Percentiles rank a stretch among this genome's conserved stretches.
phyloP scores from a whole-genome alignment of 2,797 vertebrate genomes.

The Brotula barbata region DNA sequence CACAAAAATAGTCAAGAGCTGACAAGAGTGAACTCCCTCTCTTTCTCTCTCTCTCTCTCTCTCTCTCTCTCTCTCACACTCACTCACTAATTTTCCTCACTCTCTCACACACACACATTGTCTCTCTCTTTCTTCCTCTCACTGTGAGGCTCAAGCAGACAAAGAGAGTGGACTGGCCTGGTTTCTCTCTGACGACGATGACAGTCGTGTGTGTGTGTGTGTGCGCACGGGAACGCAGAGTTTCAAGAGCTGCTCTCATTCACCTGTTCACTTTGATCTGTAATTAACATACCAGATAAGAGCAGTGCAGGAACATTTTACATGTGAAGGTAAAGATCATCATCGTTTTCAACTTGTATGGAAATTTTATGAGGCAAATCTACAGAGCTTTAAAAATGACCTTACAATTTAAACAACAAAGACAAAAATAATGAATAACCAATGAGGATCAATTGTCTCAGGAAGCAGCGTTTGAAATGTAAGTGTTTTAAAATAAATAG shows the following conservation, averaged over 20 bases:
- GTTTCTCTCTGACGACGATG: constrained; percentile 61
- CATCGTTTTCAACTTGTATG: not conserved
- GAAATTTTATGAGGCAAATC: constrained; percentile 26
- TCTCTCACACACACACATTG: constrained; percentile 1
- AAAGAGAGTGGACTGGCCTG: constrained; percentile 53
- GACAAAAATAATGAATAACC: not conserved
- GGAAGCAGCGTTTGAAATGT: not conserved
- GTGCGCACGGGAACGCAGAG: constrained; percentile 11
- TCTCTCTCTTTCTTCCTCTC: not conserved
- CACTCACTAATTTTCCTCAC: too few species aligned
- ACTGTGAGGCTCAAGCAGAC: constrained; percentile 33
- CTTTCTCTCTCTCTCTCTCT: constrained; percentile 11
- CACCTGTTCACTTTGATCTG: constrained; percentile 29
- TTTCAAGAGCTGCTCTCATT: constrained; percentile 30
- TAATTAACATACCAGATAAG: not conserved
- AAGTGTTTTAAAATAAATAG: constrained; percentile 36
- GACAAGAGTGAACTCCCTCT: constrained; percentile 5
- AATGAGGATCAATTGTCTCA: not conserved
- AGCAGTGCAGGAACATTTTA: not conserved
- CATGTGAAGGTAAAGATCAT: not conserved
- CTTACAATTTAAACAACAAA: not conserved
- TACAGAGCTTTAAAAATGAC: not conserved
- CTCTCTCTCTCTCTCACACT: not conserved
- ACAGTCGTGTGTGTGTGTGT: constrained; percentile 52
- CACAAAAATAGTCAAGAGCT: constrained; percentile 7